These are phyloP conservation scores for Drosophila truncata DNA, from an alignment of 1,140 invertebrate species.

Conservation along the genomic window DNA sequence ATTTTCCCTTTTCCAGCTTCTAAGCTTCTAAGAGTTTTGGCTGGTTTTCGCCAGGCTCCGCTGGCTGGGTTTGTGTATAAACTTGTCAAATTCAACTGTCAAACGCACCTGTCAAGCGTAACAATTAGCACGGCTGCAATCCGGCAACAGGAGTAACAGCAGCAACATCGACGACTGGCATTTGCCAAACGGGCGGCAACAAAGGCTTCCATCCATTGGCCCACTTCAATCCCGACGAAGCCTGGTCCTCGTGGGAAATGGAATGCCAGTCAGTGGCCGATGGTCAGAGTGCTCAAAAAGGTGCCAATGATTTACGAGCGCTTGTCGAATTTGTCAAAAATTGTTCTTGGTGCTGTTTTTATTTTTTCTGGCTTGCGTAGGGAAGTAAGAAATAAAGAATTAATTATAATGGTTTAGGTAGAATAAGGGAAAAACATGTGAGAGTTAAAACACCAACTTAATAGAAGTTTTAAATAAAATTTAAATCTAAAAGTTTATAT, in stretches of 20 bases:
- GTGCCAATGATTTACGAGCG: slow-evolving; percentile 71
- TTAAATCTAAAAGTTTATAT: too few relatives aligned
- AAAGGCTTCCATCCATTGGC: slow-evolving; percentile 11
- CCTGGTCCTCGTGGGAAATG: slow-evolving; percentile 24
- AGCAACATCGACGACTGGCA: slow-evolving; percentile 35
- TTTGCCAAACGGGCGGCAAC: slow-evolving; percentile 45
- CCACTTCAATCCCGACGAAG: slow-evolving; percentile 33
- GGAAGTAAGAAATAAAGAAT: background rate
- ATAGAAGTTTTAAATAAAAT: too few relatives aligned
- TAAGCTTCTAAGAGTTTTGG: slow-evolving; percentile 25
- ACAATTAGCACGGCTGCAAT: slow-evolving; percentile 75
- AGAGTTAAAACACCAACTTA: too few relatives aligned
- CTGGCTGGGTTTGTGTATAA: slow-evolving; percentile 50
- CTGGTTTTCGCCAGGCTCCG: slow-evolving; percentile 5
- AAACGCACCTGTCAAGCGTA: slow-evolving; percentile 81
- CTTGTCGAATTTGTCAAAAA: slow-evolving; percentile 78
- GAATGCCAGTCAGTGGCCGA: slow-evolving; percentile 22
- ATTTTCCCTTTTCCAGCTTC: slow-evolving; percentile 11
- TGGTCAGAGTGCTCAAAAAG: slow-evolving; percentile 18
- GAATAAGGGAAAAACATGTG: background rate
- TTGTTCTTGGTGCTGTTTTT: slow-evolving; percentile 40
- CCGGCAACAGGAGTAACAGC: slow-evolving; percentile 18
- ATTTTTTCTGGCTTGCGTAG: slow-evolving; percentile 18
- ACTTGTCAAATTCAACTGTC: slow-evolving; percentile 78
- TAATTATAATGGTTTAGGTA: background rate